Percentiles rank a stretch among this genome's conserved stretches.
Conservation (phyloP, 2,888 invertebrate genomes). For the Ferrisia virgata region DNA sequence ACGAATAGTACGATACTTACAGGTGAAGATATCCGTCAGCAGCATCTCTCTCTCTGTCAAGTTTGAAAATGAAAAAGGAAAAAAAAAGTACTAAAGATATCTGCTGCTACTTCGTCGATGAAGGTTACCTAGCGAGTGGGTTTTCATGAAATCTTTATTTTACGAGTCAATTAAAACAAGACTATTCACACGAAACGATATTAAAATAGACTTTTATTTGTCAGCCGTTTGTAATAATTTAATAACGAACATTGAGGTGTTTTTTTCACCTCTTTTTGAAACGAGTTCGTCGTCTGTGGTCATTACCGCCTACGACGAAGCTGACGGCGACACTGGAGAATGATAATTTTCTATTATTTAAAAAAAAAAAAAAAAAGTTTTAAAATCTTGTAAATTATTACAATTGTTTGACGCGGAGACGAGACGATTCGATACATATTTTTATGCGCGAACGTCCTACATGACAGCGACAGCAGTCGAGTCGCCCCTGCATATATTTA, state of each 20-base stretch:
- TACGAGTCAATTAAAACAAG: conserved; percentile 23
- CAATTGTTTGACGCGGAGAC: background rate
- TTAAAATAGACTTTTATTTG: conserved; percentile 15
- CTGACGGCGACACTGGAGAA: background rate
- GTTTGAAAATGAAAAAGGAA: too few relatives aligned
- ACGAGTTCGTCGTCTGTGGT: background rate
- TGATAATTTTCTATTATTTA: background rate
- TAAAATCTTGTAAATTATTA: conserved; percentile 13
- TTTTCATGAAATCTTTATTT: background rate
- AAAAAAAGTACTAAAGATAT: background rate
- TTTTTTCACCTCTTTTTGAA: background rate
- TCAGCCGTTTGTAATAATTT: conserved; percentile 23
- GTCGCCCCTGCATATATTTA: background rate
- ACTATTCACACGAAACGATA: conserved; percentile 13
- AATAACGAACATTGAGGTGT: background rate
- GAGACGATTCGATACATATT: conserved; percentile 5
- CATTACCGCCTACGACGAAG: background rate
- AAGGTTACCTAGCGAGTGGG: background rate
- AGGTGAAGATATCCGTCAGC: background rate
- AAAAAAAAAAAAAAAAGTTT: background rate
- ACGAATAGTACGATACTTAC: too few relatives aligned
- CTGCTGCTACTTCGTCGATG: background rate
- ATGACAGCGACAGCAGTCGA: background rate
- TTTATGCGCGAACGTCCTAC: background rate
- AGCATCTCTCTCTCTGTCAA: background rate